Percentiles rank a stretch among this genome's conserved stretches.
Evolutionary conservation across 2,888 invertebrate species (phyloP).

Genomic region (Drosophila infuscata): DNA sequence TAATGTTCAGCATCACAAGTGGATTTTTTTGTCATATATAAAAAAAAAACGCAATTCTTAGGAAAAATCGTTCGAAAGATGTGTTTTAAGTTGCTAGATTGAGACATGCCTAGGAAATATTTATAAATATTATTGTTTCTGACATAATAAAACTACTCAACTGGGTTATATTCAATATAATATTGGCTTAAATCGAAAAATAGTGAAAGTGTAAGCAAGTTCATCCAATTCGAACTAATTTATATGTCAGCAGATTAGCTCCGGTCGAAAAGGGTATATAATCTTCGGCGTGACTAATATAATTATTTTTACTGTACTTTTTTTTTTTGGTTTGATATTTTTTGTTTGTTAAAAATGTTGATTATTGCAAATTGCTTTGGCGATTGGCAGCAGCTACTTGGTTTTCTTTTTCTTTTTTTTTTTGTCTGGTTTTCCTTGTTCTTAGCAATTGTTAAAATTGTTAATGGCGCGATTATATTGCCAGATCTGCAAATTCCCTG

Average conservation of each 20-base stretch:
- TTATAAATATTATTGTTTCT: not conserved
- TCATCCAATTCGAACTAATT: not conserved
- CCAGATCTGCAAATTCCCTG: conserved; percentile 37
- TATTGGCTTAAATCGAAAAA: not conserved
- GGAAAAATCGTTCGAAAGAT: not conserved
- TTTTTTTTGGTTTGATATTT: conserved; percentile 26
- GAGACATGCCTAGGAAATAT: not conserved
- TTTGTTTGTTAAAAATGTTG: conserved; percentile 70
- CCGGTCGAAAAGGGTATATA: not conserved
- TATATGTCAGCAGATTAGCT: not conserved
- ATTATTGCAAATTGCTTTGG: conserved; percentile 82
- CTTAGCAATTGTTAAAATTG: conserved; percentile 75
- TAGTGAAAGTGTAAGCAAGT: not conserved
- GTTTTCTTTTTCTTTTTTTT: conserved; percentile 66
- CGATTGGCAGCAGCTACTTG: conserved; percentile 80
- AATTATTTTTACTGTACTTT: conserved; percentile 20
- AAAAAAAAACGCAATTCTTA: too few species aligned
- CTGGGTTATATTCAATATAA: not conserved
- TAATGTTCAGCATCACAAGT: too few species aligned
- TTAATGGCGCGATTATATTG: conserved; percentile 78
- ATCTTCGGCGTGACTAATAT: not conserved
- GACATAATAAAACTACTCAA: not conserved
- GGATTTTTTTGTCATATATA: too few species aligned
- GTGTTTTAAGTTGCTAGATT: not conserved
- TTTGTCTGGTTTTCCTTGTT: conserved; percentile 58